A percentile compares a stretch with the other conserved stretches of the same genome.
Evolutionary conservation across 2,888 invertebrate genomes (phyloP).

Genomic region (Dolichomitus sp.): DNA sequence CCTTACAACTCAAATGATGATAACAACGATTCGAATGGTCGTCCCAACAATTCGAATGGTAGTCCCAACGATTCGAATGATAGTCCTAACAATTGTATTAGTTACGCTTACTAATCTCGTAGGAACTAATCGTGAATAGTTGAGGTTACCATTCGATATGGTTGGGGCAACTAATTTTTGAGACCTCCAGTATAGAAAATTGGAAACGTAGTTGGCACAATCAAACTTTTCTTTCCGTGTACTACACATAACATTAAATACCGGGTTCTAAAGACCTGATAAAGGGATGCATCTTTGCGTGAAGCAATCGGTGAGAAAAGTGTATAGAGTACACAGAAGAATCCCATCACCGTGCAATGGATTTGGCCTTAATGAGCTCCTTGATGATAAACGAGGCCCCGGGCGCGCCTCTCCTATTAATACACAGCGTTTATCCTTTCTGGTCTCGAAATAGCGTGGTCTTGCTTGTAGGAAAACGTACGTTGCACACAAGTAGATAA

Average conservation of each 20-base stretch:
- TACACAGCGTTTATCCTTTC: constrained; percentile 74
- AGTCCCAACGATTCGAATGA: too few species aligned
- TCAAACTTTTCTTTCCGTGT: too few species aligned
- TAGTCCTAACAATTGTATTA: too few species aligned
- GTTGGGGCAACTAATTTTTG: too few species aligned
- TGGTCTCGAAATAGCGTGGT: constrained; percentile 56
- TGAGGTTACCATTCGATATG: too few species aligned
- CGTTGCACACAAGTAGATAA: constrained; percentile 50
- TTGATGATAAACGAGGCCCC: constrained; percentile 87
- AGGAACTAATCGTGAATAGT: too few species aligned
- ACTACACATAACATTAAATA: background rate
- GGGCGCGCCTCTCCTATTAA: constrained; percentile 85
- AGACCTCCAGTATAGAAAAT: too few species aligned
- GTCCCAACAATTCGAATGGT: too few species aligned
- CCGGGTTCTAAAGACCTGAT: background rate
- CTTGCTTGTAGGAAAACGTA: constrained; percentile 70
- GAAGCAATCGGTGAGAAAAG: constrained; percentile 68
- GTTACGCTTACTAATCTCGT: too few species aligned
- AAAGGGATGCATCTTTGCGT: constrained; percentile 17
- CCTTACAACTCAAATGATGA: too few species aligned
- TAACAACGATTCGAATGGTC: too few species aligned
- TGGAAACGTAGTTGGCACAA: too few species aligned
- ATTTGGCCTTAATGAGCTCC: constrained; percentile 87
- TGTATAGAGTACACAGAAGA: constrained; percentile 78
- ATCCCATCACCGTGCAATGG: constrained; percentile 84